phyloP scores from a whole-genome alignment of 2,888 invertebrate genomes.

The Pasiphila rectangulata region DNA sequence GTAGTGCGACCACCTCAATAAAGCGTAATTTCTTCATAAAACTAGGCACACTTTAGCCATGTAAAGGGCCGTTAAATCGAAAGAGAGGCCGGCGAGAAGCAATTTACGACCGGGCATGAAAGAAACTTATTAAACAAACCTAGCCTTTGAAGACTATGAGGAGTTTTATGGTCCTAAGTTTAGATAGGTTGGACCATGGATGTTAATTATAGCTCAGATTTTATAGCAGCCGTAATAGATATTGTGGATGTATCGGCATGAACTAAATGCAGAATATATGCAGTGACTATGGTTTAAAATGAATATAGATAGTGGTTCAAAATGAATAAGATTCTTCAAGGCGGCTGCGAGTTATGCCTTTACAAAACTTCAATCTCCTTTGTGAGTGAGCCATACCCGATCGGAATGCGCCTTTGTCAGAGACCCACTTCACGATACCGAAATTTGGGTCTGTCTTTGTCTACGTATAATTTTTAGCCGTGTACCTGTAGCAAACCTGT shows the following conservation, averaged over 20 bases:
- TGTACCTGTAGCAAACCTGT: constrained; percentile 75
- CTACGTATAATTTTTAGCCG: constrained; percentile 74
- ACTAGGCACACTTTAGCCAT: constrained; percentile 45
- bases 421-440: constrained; percentile 56
- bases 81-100: constrained; percentile 52
- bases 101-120: constrained; percentile 60
- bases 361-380: constrained; percentile 40
- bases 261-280: too few relatives aligned
- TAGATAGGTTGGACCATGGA: constrained; percentile 13
- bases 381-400: constrained; percentile 48
- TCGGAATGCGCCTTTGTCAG: constrained; percentile 70
- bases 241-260: too few relatives aligned
- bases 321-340: constrained; percentile 3
- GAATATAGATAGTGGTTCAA: too few relatives aligned
- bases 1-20: constrained; percentile 28
- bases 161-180: constrained; percentile 42
- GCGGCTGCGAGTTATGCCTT: constrained; percentile 11
- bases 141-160: constrained; percentile 46
- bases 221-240: background rate
- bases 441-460: constrained; percentile 64
- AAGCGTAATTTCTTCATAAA: constrained; percentile 47
- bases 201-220: background rate
- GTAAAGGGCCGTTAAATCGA: constrained; percentile 56
- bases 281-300: background rate
- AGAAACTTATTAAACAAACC: constrained; percentile 56